Base-by-base conservation (phyloP, 2,797 vertebrate genomes). In the Characodon lateralis region DNA sequence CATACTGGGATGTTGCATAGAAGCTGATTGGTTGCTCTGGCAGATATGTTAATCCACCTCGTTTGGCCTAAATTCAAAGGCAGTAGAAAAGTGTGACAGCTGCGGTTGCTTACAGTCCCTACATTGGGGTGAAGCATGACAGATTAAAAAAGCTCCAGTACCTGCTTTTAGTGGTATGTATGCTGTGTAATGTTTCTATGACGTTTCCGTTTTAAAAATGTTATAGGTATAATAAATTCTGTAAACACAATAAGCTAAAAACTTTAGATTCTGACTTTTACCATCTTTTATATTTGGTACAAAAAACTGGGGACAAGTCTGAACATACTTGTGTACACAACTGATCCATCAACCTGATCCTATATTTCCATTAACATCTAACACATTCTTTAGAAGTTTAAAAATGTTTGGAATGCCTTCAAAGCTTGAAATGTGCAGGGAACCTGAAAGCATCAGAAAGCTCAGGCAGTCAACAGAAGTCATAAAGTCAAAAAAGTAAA, bases 21-120 rank as follows among this genome's bases (percentile, higher is more conserved):
- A 85, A 88, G 78, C 81, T 90, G 92, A 91, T 90, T 92, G 92
- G 92, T 92, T 82, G 83, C 75, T 56, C 82, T 50, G 16, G 83
- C 81, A 65, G 78, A 83, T 85, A 89, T 90, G 90, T 24, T 88
- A 91, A 91, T 91, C 84, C 85, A 86, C 76, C 80, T 63, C 46
- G 78, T 79, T 78, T 71, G 73, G 74, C 79, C 80, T 5, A 73
- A 78, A 80, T 51, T 78, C 78, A 80, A 82, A 69, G 77, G 77
- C 82, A 80, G 75, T 48, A 76, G 78, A 78, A 83, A 85, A 88
- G 80, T 82, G 77, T 78, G 85, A 82, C 82, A 81, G 80, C 76
- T 82, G 84, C 80, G 86, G 85, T 80, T 59, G 86, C 79, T 58
- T 77, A 55, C 72, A 55, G 50, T 69, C 84, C 74, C 72, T 87